These are phyloP conservation scores for Leontopithecus rosalia DNA, from an alignment of 2,797 vertebrate species.

Conservation along the genomic window DNA sequence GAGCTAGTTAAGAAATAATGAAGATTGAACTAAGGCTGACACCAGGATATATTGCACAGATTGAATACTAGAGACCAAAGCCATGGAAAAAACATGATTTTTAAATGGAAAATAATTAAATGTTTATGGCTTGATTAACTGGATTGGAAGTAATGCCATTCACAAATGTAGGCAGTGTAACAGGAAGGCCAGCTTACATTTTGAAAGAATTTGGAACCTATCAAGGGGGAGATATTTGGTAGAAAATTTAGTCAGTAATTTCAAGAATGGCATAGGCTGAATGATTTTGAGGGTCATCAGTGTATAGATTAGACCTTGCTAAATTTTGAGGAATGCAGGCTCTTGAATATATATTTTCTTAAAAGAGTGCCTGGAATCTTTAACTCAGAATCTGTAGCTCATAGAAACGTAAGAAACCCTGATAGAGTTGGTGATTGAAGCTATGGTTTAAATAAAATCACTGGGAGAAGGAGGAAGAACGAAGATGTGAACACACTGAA, in stretches of 20 bases:
- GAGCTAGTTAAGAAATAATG: not conserved
- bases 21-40: not conserved
- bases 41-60: not conserved
- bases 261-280: not conserved
- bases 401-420: not conserved
- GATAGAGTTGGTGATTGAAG: not conserved
- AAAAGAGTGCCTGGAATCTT: not conserved
- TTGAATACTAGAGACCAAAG: not conserved
- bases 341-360: not conserved
- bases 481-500: not conserved
- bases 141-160: not conserved
- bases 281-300: not conserved
- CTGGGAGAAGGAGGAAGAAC: not conserved
- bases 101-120: not conserved
- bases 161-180: not conserved
- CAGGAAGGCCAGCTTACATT: not conserved
- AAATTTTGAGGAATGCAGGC: not conserved
- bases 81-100: not conserved
- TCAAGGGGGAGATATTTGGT: not conserved
- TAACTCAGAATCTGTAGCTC: not conserved
- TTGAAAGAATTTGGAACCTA: not conserved
- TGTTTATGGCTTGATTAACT: not conserved
- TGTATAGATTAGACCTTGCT: not conserved
- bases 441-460: not conserved
- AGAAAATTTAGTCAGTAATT: not conserved